These are phyloP conservation scores for Trichogramma dendrolimi DNA, from an alignment of 2,888 invertebrate species.

Conservation along the genomic window DNA sequence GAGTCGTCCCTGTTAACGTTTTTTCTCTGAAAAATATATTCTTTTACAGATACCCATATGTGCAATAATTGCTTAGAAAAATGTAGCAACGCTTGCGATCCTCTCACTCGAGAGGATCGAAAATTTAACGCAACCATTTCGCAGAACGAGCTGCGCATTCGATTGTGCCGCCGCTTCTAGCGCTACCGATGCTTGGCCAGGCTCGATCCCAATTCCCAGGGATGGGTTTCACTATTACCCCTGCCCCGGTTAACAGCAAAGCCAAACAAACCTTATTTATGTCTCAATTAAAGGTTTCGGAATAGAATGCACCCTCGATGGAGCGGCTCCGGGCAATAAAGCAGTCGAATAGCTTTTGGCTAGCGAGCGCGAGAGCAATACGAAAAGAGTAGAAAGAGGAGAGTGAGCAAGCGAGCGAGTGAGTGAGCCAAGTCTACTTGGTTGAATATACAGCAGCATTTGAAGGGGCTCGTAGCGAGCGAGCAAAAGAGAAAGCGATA, in stretches of 20 bases:
- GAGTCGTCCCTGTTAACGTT: background rate
- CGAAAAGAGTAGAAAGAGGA: slow-evolving; percentile 19
- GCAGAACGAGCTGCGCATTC: slow-evolving; percentile 49
- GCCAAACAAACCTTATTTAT: slow-evolving; percentile 54
- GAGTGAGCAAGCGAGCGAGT: slow-evolving; percentile 16
- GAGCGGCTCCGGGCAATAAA: slow-evolving; percentile 52
- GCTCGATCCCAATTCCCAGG: slow-evolving; percentile 51
- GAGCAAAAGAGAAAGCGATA: slow-evolving; percentile 20
- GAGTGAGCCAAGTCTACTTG: too few species aligned
- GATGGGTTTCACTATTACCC: slow-evolving; percentile 39
- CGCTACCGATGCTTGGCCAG: slow-evolving; percentile 12
- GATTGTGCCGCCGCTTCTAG: slow-evolving; percentile 38
- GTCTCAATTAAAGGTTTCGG: slow-evolving; percentile 52
- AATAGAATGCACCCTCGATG: slow-evolving; percentile 54
- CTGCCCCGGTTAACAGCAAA: slow-evolving; percentile 41
- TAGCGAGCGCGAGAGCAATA: slow-evolving; percentile 19
- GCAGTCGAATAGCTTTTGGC: slow-evolving; percentile 42
- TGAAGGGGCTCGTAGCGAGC: slow-evolving; percentile 17
- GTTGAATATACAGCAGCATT: too few species aligned
- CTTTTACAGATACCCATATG: background rate
- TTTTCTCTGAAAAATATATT: background rate
- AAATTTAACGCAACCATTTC: slow-evolving; percentile 50
- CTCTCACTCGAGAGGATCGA: slow-evolving; percentile 30
- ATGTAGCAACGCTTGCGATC: slow-evolving; percentile 27
- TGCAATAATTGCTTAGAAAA: slow-evolving; percentile 9